phyloP scores from a whole-genome alignment of 1,140 invertebrate genomes.

The Musca domestica region DNA sequence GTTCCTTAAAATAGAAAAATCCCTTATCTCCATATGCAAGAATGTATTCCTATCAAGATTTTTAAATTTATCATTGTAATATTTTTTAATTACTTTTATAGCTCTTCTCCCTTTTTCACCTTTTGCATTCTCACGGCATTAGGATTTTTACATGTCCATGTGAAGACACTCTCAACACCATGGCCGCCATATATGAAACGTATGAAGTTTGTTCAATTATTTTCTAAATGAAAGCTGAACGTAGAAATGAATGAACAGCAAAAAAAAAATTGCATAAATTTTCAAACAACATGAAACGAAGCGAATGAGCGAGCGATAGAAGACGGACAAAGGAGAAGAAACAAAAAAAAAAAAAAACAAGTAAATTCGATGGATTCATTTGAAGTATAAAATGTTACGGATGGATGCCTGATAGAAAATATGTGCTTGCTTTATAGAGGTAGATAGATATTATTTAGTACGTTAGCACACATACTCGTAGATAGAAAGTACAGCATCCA shows the following conservation, averaged over 20 bases:
- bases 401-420: neutral
- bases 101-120: neutral
- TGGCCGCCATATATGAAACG: conserved; percentile 8
- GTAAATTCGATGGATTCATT: neutral
- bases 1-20: too few relatives aligned
- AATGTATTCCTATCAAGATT: too few relatives aligned
- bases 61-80: too few relatives aligned
- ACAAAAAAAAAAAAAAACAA: conserved; percentile 8
- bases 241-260: too few relatives aligned
- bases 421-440: too few relatives aligned
- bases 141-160: neutral
- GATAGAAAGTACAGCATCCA: too few relatives aligned
- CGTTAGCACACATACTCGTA: too few relatives aligned
- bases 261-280: conserved; percentile 15
- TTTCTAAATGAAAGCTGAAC: conserved; percentile 18
- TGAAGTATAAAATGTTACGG: neutral
- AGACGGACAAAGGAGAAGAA: neutral
- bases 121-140: neutral
- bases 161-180: neutral
- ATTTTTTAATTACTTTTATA: conserved; percentile 20
- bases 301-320: too few relatives aligned
- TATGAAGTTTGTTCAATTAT: conserved; percentile 19
- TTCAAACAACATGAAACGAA: neutral
- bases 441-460: too few relatives aligned
- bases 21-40: too few relatives aligned